Percentiles rank a stretch among this genome's conserved stretches.
Evolutionary conservation across 1,140 invertebrate genomes (phyloP).

Genomic region (Apolygus lucorum): DNA sequence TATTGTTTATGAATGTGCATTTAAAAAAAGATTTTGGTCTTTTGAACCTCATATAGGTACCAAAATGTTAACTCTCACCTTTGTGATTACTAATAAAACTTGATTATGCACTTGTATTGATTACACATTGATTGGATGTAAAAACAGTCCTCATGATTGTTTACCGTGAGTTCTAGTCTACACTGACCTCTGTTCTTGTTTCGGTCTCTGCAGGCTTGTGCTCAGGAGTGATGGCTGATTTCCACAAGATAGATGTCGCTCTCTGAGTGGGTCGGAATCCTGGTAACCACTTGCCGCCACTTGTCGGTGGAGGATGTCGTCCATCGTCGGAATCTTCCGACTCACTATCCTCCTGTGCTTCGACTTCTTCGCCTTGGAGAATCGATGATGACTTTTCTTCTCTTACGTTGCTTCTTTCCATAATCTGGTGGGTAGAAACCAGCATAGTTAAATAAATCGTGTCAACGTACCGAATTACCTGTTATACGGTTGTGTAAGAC

Average conservation of each 20-base stretch:
- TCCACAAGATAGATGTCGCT: neutral
- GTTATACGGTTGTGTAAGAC: too few species aligned
- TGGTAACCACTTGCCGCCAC: constrained; percentile 9
- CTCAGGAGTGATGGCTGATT: constrained; percentile 26
- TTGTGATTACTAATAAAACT: too few species aligned
- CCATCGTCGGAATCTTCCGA: constrained; percentile 45
- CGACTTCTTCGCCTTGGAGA: constrained; percentile 35
- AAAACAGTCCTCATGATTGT: too few species aligned
- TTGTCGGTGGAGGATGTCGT: constrained; percentile 42
- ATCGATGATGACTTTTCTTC: neutral
- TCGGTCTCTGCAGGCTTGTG: constrained; percentile 65
- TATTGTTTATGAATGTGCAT: too few species aligned
- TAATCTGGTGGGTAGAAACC: too few species aligned
- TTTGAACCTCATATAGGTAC: too few species aligned
- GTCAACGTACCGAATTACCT: too few species aligned
- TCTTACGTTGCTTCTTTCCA: neutral
- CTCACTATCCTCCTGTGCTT: constrained; percentile 46
- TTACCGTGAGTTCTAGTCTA: constrained; percentile 44
- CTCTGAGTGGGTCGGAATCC: neutral
- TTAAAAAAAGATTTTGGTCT: too few species aligned
- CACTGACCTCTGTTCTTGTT: constrained; percentile 31
- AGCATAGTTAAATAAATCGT: too few species aligned
- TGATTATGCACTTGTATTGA: too few species aligned
- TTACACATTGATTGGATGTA: too few species aligned
- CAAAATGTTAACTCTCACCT: too few species aligned